Percentiles rank a stretch among this genome's conserved stretches.
phyloP scores from a whole-genome alignment of 2,113 vertebrate species.

The Phrynocephalus versicolor region DNA sequence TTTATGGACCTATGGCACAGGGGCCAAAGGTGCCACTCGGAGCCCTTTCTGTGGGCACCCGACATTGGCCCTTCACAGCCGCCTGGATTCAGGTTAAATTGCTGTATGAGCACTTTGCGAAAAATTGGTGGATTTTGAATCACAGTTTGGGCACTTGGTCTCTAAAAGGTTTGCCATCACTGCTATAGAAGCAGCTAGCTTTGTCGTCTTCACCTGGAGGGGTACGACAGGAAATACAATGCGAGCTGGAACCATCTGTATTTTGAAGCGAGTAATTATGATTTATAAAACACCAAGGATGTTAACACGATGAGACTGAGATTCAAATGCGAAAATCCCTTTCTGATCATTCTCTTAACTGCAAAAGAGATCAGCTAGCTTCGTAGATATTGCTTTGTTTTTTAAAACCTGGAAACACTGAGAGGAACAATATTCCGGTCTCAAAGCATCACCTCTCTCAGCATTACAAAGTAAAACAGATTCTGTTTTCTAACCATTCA shows the following conservation, averaged over 20 bases:
- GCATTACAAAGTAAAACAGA: fast-evolving
- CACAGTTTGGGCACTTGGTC: too few relatives aligned
- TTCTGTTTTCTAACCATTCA: slow-evolving; percentile 2
- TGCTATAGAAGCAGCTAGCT: too few relatives aligned
- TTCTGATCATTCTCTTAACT: not conserved
- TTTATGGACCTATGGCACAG: too few relatives aligned
- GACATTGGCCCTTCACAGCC: too few relatives aligned
- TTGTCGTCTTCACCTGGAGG: not conserved
- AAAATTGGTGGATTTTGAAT: too few relatives aligned
- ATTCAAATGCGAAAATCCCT: not conserved
- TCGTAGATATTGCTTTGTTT: not conserved
- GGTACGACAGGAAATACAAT: not conserved
- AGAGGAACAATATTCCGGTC: not conserved
- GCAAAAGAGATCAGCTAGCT: not conserved
- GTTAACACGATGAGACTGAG: not conserved
- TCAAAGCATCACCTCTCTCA: not conserved
- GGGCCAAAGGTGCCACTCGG: too few relatives aligned
- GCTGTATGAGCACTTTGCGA: too few relatives aligned
- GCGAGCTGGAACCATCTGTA: not conserved
- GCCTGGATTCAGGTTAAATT: too few relatives aligned
- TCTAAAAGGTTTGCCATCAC: too few relatives aligned
- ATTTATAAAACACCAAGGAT: not conserved
- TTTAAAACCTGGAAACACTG: not conserved
- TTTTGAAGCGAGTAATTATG: not conserved
- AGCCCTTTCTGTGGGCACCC: too few relatives aligned